Conservation (phyloP, 2,797 vertebrate genomes). For the Falco novaeseelandiae region DNA sequence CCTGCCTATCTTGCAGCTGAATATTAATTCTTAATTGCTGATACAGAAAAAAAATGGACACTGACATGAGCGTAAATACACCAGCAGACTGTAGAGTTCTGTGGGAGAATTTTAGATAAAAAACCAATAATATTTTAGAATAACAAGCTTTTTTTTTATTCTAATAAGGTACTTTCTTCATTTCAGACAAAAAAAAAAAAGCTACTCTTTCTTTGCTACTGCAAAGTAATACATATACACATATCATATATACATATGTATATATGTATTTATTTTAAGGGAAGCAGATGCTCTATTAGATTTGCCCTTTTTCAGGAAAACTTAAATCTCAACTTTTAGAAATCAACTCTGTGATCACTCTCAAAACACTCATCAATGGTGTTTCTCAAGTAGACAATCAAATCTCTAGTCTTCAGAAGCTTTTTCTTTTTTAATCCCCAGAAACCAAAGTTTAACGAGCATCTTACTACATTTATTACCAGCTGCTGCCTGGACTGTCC, state of each 20-base stretch:
- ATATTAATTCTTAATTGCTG: not conserved
- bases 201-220: not conserved
- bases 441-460: not conserved
- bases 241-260: not conserved
- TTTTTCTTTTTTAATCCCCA: not conserved
- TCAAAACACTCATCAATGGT: not conserved
- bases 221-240: too few species aligned
- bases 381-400: not conserved
- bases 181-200: not conserved
- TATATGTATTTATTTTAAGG: not conserved
- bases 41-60: not conserved
- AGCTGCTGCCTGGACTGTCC: not conserved
- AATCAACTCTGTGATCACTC: not conserved
- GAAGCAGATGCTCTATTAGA: not conserved
- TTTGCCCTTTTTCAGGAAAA: not conserved
- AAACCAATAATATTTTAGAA: not conserved
- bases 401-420: not conserved
- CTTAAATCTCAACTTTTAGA: not conserved
- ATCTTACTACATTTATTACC: not conserved
- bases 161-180: not conserved
- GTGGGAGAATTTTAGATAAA: not conserved
- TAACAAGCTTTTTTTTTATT: not conserved
- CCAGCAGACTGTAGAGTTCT: not conserved
- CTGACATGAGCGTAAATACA: not conserved
- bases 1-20: not conserved